These are phyloP conservation scores for Phalacrocorax brasilianus DNA, from an alignment of 2,113 vertebrate genomes.

Conservation along the genomic window DNA sequence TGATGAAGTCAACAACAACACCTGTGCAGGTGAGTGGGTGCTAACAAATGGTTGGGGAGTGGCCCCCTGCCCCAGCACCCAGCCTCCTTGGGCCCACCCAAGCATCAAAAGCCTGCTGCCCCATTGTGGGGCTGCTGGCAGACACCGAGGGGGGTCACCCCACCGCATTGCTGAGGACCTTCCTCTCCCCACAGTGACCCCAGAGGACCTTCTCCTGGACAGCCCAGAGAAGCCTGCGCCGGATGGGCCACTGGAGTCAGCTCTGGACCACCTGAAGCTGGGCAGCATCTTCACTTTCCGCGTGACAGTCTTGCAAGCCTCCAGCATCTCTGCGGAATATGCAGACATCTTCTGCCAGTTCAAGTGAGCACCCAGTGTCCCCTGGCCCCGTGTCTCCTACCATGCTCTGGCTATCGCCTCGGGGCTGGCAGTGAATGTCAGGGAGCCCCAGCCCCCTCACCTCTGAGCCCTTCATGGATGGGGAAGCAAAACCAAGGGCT, in stretches of 20 bases:
- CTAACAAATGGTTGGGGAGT: not conserved
- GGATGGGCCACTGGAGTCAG: conserved; percentile 73
- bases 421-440: fast-evolving
- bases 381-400: not conserved
- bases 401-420: not conserved
- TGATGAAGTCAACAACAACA: conserved; percentile 98
- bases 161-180: not conserved
- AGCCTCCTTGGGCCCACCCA: fast-evolving
- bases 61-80: too few relatives aligned
- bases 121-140: not conserved
- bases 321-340: conserved; percentile 95
- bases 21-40: conserved; percentile 80
- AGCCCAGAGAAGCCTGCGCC: conserved; percentile 76
- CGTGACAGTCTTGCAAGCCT: conserved; percentile 94
- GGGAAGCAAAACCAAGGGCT: not conserved
- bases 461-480: not conserved
- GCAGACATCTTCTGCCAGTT: conserved; percentile 99
- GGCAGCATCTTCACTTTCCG: conserved; percentile 94
- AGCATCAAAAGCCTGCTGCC: fast-evolving
- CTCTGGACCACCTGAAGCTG: conserved; percentile 87
- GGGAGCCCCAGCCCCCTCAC: not conserved
- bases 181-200: conserved; percentile 55
- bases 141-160: fast-evolving
- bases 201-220: conserved; percentile 80
- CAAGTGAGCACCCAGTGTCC: conserved; percentile 77